These are phyloP conservation scores for Brienomyrus brachyistius DNA, from an alignment of 2,113 vertebrate species.

Conservation along the genomic window DNA sequence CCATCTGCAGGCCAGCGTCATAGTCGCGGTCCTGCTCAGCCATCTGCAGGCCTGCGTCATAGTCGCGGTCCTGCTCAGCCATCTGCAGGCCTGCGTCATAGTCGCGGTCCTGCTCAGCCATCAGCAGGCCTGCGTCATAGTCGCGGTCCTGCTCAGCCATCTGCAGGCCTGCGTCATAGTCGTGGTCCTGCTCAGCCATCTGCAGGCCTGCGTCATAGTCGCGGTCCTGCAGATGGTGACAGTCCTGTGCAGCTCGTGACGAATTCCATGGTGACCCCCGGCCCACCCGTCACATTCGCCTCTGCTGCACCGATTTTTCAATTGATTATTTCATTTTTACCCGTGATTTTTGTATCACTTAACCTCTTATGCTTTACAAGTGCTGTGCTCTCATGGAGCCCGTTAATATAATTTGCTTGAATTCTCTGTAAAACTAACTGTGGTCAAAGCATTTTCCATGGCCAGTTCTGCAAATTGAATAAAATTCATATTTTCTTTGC, in stretches of 20 bases:
- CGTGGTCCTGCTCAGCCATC: background rate
- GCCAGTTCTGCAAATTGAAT: background rate
- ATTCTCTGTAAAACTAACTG: background rate
- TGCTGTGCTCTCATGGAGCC: background rate
- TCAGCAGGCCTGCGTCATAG: background rate
- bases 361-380: background rate
- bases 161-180: background rate
- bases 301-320: background rate
- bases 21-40: background rate
- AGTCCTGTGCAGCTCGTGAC: background rate
- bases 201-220: background rate
- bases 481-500: background rate
- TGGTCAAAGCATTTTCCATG: background rate
- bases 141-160: background rate
- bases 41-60: background rate
- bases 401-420: conserved; percentile 6
- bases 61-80: background rate
- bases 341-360: background rate
- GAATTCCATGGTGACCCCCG: too few relatives aligned
- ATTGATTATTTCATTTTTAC: background rate
- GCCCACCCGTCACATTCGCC: background rate
- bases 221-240: background rate
- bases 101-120: background rate
- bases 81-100: too few relatives aligned
- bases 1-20: too few relatives aligned